phyloP scores from a whole-genome alignment of 2,888 invertebrate species.

The Alviniconcha strummeri region DNA sequence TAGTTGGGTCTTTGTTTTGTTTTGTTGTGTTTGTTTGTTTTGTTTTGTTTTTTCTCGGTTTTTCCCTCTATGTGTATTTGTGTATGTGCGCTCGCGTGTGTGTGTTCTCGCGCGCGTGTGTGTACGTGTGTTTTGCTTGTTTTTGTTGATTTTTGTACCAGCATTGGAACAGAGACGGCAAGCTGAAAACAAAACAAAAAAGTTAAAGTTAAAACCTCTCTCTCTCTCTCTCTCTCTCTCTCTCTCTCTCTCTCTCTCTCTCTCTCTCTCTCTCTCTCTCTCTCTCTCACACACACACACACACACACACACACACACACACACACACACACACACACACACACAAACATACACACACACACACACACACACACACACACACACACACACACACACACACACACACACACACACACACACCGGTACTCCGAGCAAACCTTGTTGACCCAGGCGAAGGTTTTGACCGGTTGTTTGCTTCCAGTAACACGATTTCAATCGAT shows the following conservation, averaged over 20 bases:
- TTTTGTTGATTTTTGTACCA: neutral
- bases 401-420: slow-evolving; percentile 3
- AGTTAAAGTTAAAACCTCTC: neutral
- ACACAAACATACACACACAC: neutral
- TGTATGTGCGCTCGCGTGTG: neutral
- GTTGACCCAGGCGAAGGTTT: too few species aligned
- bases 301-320: neutral
- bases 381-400: slow-evolving; percentile 11
- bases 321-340: neutral
- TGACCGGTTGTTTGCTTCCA: too few species aligned
- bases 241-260: slow-evolving; percentile 12
- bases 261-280: neutral
- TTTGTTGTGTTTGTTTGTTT: neutral
- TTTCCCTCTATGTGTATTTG: neutral
- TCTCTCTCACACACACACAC: neutral
- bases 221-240: slow-evolving; percentile 9
- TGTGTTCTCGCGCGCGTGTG: neutral
- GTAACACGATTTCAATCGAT: too few species aligned
- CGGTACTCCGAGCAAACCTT: too few species aligned
- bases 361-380: neutral
- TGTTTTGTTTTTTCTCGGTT: neutral
- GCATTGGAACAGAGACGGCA: too few species aligned
- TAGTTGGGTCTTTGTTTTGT: neutral
- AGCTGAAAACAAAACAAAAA: too few species aligned
- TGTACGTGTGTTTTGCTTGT: slow-evolving; percentile 9